phyloP scores from a whole-genome alignment of 2,113 vertebrate genomes.

The Hypocryptadius cinnamomeus region DNA sequence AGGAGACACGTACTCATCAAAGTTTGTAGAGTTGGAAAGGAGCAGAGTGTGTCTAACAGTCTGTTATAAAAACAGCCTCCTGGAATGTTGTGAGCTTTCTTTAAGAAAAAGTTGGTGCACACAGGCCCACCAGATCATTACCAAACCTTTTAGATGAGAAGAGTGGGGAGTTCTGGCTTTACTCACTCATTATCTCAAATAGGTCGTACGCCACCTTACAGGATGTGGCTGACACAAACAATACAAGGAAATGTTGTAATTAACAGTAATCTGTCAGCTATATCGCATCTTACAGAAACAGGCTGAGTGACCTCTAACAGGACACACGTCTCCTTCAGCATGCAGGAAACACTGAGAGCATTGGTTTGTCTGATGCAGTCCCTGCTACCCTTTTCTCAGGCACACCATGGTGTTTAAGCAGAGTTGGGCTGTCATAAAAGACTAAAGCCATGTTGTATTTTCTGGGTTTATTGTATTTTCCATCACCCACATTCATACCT shows the following conservation, averaged over 20 bases:
- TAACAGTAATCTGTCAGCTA: constrained; percentile 8
- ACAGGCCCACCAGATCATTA: not conserved
- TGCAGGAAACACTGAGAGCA: not conserved
- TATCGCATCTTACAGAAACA: not conserved
- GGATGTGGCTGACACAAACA: not conserved
- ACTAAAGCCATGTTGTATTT: not conserved
- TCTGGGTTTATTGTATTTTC: not conserved
- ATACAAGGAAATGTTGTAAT: not conserved
- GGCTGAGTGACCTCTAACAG: not conserved
- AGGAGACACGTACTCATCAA: not conserved
- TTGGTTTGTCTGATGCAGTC: not conserved
- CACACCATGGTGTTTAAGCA: not conserved
- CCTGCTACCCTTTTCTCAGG: not conserved
- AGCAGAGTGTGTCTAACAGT: constrained; percentile 38
- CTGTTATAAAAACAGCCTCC: constrained; percentile 53
- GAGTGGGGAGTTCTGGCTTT: not conserved
- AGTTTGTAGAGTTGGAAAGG: constrained; percentile 8
- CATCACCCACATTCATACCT: not conserved
- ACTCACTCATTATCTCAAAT: not conserved
- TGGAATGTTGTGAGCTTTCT: constrained; percentile 21
- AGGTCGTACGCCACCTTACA: not conserved
- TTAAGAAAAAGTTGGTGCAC: constrained; percentile 17
- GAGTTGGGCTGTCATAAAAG: not conserved
- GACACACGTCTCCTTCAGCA: not conserved
- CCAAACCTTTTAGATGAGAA: not conserved